Conservation (phyloP, 2,888 invertebrate species). For the Clistopyga incitator region DNA sequence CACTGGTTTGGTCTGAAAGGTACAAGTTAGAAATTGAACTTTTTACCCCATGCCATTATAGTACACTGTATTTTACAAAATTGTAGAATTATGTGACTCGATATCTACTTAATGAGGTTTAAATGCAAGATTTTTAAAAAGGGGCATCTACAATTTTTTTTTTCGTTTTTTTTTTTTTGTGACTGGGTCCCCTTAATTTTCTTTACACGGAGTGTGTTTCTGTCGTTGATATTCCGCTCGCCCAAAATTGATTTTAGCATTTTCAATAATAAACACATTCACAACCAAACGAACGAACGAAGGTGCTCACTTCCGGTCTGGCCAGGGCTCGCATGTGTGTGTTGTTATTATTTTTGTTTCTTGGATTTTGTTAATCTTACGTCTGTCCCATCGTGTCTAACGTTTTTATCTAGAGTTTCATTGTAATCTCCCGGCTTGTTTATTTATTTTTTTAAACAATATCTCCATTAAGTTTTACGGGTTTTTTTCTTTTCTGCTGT, state of each 20-base stretch:
- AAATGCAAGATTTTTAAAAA: too few species aligned
- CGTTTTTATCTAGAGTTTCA: conserved; percentile 70
- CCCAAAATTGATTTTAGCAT: conserved; percentile 70
- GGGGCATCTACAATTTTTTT: not conserved
- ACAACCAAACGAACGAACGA: conserved; percentile 75
- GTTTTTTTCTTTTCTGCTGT: conserved; percentile 16
- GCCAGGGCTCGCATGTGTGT: conserved; percentile 29
- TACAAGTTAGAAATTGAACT: too few species aligned
- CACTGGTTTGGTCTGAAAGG: too few species aligned
- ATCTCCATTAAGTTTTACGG: conserved; percentile 22
- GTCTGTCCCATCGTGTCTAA: conserved; percentile 67
- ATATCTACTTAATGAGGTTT: too few species aligned
- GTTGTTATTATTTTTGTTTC: conserved; percentile 29
- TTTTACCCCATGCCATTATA: too few species aligned
- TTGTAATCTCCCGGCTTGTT: conserved; percentile 21
- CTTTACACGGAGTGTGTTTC: conserved; percentile 1
- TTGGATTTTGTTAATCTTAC: not conserved
- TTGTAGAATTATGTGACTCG: too few species aligned
- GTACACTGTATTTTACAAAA: too few species aligned
- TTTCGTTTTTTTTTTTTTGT: not conserved
- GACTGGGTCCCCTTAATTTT: not conserved
- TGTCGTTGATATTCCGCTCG: conserved; percentile 33
- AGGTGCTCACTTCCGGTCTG: conserved; percentile 68
- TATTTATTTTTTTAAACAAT: conserved; percentile 25
- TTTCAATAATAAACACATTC: conserved; percentile 71